phyloP scores from a whole-genome alignment of 2,113 vertebrate species.

The Oplegnathus fasciatus region DNA sequence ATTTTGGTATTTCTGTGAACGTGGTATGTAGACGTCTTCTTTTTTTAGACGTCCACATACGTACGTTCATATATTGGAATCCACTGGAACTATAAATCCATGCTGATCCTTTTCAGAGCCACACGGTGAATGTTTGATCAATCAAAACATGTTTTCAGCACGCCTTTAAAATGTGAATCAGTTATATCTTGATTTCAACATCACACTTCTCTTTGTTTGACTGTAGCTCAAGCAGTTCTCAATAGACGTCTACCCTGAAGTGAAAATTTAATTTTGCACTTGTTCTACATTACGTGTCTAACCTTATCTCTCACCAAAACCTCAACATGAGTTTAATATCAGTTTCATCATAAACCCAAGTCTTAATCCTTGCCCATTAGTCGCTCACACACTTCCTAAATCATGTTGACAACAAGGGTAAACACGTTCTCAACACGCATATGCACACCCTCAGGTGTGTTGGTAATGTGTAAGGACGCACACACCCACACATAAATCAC shows the following conservation, averaged over 20 bases:
- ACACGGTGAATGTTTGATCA: not conserved
- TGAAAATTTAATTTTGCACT: too few species aligned
- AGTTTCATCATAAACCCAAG: conserved; percentile 8
- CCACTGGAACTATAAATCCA: not conserved
- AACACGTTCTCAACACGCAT: conserved; percentile 19
- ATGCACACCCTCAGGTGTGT: conserved; percentile 47
- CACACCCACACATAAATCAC: conserved; percentile 32
- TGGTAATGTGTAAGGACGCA: conserved; percentile 12
- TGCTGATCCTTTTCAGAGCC: not conserved
- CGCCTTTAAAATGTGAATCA: too few species aligned
- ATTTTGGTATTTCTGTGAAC: not conserved
- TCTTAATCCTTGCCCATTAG: conserved; percentile 11
- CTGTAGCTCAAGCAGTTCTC: not conserved
- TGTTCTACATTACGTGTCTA: not conserved
- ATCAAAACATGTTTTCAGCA: not conserved
- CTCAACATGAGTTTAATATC: not conserved
- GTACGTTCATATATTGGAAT: too few species aligned
- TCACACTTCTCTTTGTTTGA: not conserved
- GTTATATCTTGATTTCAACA: too few species aligned
- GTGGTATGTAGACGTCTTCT: too few species aligned
- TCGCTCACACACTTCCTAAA: conserved; percentile 34
- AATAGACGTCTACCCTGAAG: too few species aligned
- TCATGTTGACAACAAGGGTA: conserved; percentile 21
- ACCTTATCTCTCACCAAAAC: not conserved
- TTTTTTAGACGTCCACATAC: too few species aligned